Base-by-base conservation (phyloP, 2,113 vertebrate genomes). In the Plotosus lineatus region DNA sequence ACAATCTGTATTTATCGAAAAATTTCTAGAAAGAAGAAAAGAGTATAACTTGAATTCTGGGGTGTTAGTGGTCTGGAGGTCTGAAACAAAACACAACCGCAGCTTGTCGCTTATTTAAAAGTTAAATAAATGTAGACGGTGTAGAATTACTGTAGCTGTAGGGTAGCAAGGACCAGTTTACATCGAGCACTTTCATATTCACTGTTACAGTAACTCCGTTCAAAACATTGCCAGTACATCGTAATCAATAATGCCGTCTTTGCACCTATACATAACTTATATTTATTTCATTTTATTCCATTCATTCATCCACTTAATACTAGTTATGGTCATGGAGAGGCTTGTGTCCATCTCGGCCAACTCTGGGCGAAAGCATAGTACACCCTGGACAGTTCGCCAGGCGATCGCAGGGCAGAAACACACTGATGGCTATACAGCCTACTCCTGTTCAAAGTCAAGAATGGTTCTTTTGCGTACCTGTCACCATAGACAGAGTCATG, bases 221-320 rank as follows among this genome's bases (percentile, higher is more conserved):
- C 36, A n/a, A 40, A 36, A 66, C n/a, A 33, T 82, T 58, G 15
- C 4, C 42, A 44, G 38, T 82, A 46, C 44, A 66, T 19, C 14
- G 50, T 44, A 28, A 44, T 26, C 31, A 53, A 42, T n/a, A 48
- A 68, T 81, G 53, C 63, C 66, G 75, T 74, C 46, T 73, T 74
- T 55, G 50, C 55, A 71, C 78, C 69, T 31, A 28, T 83, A 79
- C 60, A 75, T 58, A n/a, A 58, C 80, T 61, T 80, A 14, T 73
- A 77, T 79, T 85, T 79, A 28, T 82, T 86, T 68, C 75, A n/a
- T 33, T 51, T 28, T 71, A 66, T 23, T 42, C 23, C 21, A 74
- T 80, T n/a, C n/a, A n/a, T n/a, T n/a, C n/a, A n/a, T n/a, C n/a
- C n/a, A n/a, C 33, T 55, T 78, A 51, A 83, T 78, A 82, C 82